phyloP scores from a whole-genome alignment of 2,888 invertebrate species.

The Cordylochernes scorpioides region DNA sequence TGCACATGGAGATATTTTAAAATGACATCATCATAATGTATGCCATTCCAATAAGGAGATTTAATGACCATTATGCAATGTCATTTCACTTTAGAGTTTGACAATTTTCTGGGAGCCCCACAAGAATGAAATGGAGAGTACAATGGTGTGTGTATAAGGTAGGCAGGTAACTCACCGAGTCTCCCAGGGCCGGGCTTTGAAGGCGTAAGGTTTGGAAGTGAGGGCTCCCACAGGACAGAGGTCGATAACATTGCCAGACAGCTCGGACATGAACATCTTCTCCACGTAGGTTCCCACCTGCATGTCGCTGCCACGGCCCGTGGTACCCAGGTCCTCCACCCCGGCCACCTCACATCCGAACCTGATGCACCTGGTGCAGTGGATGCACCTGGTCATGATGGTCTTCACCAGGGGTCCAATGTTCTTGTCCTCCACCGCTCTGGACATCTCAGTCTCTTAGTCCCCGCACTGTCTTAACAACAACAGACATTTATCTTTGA shows the following conservation, averaged over 20 bases:
- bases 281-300: slow-evolving; percentile 97
- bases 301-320: slow-evolving; percentile 81
- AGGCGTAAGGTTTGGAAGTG: slow-evolving; percentile 88
- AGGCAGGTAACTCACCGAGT: slow-evolving; percentile 41
- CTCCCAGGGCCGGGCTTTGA: slow-evolving; percentile 94
- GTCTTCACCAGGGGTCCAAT: slow-evolving; percentile 94
- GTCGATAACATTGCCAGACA: slow-evolving; percentile 94
- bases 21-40: no score
- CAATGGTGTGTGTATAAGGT: no score
- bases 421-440: slow-evolving; percentile 96
- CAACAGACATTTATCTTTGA: no score
- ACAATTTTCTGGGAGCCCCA: no score
- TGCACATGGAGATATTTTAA: no score
- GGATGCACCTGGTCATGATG: slow-evolving; percentile 96
- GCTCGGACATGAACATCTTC: slow-evolving; percentile 66
- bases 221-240: slow-evolving; percentile 94
- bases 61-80: no score
- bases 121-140: no score
- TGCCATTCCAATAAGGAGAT: no score
- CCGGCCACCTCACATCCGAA: slow-evolving; percentile 99
- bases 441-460: no score
- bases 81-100: no score
- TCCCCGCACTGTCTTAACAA: no score
- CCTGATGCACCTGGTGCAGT: slow-evolving; percentile 87
- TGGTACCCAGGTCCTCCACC: slow-evolving; percentile 81